Evolutionary conservation across 2,888 invertebrate species (phyloP), one percentile per base, ranked within the genome.

Genomic region (Therioaphis trifolii): DNA sequence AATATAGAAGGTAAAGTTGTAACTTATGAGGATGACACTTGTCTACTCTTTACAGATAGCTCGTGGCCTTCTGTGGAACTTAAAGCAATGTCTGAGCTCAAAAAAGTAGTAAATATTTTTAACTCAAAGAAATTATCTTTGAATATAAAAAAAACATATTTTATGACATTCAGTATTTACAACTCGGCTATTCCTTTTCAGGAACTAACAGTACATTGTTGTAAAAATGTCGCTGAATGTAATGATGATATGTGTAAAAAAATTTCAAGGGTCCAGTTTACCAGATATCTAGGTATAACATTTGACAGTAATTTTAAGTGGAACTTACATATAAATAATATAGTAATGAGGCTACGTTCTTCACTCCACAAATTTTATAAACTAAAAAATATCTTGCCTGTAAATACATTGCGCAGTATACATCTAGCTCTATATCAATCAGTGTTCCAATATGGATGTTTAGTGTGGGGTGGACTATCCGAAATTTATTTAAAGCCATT

Each of bases 121-220:
- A 61, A 24, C 61, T 61, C 24, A 61, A 61, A 15, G 14, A 69
- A 69, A 69, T 12, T 69, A 24, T 46, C 21, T 21, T 69, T 69
- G 15, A 46, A 43, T 69, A 24, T 24, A 15, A 43, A 46, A 61
- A 61, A 61, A 27, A 61, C 61, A 14, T 61, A 21, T n/a, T 61
- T 61, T 61, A 61, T 61, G 61, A 61, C 24, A 14, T 61, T 68
- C 68, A 40, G 40, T 40, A 27, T 61, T 27, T 61, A 27, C 14
- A n/a, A 27, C 7, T 27, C 61, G 14, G 14, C 12, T 14, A 27
- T 27, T 14, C 61, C 14, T 61, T 61, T 27, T 61, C 14, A 27
- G 14, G 27, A 27, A 9, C 61, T 27, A 27, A 61, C 27, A 14
- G 27, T 61, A 61, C 61, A 61, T 61, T 61, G 24, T 29, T 29